Conservation (phyloP, 1,140 invertebrate species). For the Trypoxylus dichotomus region DNA sequence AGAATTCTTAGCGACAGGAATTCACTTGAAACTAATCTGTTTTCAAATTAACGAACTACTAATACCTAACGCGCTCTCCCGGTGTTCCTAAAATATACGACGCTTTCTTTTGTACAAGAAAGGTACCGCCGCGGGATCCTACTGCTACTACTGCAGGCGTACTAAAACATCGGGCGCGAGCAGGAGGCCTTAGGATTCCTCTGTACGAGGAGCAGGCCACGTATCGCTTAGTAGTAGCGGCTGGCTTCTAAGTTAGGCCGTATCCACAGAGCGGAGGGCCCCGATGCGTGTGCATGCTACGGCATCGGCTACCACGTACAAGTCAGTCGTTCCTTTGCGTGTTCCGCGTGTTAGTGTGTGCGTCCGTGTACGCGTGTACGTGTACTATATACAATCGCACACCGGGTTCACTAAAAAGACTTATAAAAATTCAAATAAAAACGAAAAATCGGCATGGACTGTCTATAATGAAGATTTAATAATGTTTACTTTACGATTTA, state of each 20-base stretch:
- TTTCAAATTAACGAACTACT: not conserved
- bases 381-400: slow-evolving; percentile 6
- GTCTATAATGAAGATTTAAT: slow-evolving; percentile 26
- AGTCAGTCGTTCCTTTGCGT: not conserved
- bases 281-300: not conserved
- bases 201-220: not conserved
- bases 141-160: not conserved
- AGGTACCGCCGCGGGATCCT: not conserved
- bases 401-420: slow-evolving; percentile 9
- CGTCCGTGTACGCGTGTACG: not conserved
- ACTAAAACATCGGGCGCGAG: not conserved
- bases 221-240: not conserved
- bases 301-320: not conserved
- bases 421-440: slow-evolving; percentile 24
- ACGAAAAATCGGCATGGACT: slow-evolving; percentile 12
- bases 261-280: not conserved
- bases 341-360: not conserved
- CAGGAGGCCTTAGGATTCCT: not conserved
- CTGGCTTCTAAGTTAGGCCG: not conserved
- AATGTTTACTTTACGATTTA: slow-evolving; percentile 17
- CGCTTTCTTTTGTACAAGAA: not conserved
- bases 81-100: not conserved
- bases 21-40: not conserved
- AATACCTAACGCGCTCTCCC: not conserved
- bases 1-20: not conserved